Percentiles rank a stretch among this genome's conserved stretches.
Evolutionary conservation across 53 echinoderm and acorn worm genomes (phyloP).

Genomic region (Patiria pectinifera): DNA sequence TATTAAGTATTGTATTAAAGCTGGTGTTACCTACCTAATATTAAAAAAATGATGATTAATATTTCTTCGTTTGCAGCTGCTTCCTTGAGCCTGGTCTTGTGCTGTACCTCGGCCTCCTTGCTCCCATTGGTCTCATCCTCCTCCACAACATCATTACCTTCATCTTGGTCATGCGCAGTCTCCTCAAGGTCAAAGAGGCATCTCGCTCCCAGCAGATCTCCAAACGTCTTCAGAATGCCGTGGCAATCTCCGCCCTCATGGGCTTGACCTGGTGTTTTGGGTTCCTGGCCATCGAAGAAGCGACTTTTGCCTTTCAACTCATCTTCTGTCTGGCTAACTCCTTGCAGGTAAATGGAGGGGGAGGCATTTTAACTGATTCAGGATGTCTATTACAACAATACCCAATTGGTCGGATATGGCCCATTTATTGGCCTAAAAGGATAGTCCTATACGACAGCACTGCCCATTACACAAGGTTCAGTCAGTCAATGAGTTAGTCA

Average conservation of each 20-base stretch:
- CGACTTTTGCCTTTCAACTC: constrained; percentile 69
- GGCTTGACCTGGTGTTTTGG: constrained; percentile 81
- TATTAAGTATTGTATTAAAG: too few relatives aligned
- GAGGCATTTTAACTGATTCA: too few relatives aligned
- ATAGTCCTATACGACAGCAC: too few relatives aligned
- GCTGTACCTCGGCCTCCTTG: constrained; percentile 66
- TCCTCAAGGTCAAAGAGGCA: constrained; percentile 48
- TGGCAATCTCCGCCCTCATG: constrained; percentile 72
- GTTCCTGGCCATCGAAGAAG: constrained; percentile 72
- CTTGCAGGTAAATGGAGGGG: constrained; percentile 50
- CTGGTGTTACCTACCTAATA: too few relatives aligned
- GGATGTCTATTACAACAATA: too few relatives aligned
- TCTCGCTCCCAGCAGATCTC: constrained; percentile 74
- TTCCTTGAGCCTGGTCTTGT: constrained; percentile 66
- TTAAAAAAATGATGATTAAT: too few relatives aligned
- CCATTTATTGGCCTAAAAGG: too few relatives aligned
- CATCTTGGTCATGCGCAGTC: constrained; percentile 67
- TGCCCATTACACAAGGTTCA: too few relatives aligned
- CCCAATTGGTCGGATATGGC: too few relatives aligned
- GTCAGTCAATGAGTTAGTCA: too few relatives aligned
- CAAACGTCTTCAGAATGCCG: constrained; percentile 72
- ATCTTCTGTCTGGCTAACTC: constrained; percentile 78
- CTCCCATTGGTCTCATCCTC: constrained; percentile 72
- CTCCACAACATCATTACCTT: constrained; percentile 73
- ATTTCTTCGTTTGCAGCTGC: constrained; percentile 49